Percentiles rank a stretch among this genome's conserved stretches.
Conservation (phyloP, 2,113 vertebrate species). For the Rhea pennata region DNA sequence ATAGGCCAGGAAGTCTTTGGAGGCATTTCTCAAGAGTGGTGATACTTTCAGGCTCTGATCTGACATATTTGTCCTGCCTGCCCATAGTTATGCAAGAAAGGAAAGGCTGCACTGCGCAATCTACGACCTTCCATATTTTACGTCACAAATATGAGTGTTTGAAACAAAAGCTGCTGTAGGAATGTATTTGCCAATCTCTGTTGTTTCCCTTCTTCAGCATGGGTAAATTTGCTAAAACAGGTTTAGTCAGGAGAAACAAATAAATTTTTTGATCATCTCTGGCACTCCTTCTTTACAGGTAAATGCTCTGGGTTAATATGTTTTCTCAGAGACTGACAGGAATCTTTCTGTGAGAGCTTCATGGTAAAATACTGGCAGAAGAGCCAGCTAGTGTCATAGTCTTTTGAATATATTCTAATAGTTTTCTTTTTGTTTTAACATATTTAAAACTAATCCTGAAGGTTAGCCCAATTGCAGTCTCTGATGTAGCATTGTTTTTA, state of each 20-base stretch:
- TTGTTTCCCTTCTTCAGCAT: not conserved
- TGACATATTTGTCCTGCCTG: not conserved
- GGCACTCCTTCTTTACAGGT: not conserved
- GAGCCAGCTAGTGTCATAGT: not conserved
- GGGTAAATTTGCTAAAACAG: not conserved
- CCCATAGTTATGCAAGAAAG: not conserved
- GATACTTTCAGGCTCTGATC: not conserved
- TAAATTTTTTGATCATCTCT: not conserved
- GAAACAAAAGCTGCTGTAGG: not conserved
- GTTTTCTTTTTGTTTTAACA: slow-evolving; percentile 36
- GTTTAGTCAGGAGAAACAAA: not conserved
- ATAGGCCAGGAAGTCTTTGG: not conserved
- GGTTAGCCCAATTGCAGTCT: not conserved
- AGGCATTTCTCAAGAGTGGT: not conserved
- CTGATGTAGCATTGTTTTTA: slow-evolving; percentile 25
- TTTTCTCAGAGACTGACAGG: not conserved
- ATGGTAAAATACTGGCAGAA: not conserved
- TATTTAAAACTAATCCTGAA: not conserved
- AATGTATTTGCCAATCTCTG: not conserved
- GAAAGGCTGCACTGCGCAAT: not conserved
- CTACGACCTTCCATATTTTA: not conserved
- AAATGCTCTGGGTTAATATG: not conserved
- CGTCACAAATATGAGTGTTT: not conserved
- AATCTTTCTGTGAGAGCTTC: not conserved
- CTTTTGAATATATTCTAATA: slow-evolving; percentile 16